Base-by-base conservation (phyloP, 30 jellyfish, hydroid and myxozoan species). In the Aurelia aurita complex sp. Pacific region DNA sequence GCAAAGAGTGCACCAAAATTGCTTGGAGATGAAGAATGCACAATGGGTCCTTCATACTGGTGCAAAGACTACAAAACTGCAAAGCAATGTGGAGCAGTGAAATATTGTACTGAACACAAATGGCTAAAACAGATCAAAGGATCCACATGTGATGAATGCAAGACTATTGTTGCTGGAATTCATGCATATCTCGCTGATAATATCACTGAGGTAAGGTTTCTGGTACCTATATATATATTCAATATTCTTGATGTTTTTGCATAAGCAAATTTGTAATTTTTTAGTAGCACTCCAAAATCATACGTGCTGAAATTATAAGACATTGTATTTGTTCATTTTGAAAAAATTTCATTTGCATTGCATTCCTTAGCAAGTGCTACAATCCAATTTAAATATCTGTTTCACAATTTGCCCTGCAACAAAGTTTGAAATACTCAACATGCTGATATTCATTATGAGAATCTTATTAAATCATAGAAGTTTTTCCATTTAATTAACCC, bases 21-120 rank as follows among this genome's bases (percentile, higher is more conserved):
- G 4, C 70, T 85, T 32, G 94, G 94, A 18, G 94, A 85, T 64
- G 76, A 10, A 18, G 84, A 74, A 42, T 85, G 94, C 64, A 85
- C 94, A 13, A 10, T 13, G 64, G 94, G 94, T 42, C 94, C 94
- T 5, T 16, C 94, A 7, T 85, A 59, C 35, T 85, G 94, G 94
- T 85, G 94, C 76, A 64, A 85, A 43, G 79, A 64, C 34, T 73
- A 36, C 67, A 77, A 74, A 46, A 55, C 87, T 34, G 94, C 94
- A 23, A 42, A 63, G 33, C 76, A 75, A 63, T 85, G 94, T 64
- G 82, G 82, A 29, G 80, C 94, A 0, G 82, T 73, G 59, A 74
- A 73, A 55, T 71, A 85, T 52, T 85, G 94, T 70, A 64, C 81
- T 15, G 78, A 73, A 70, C 81, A 63, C 59, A 71, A n/a, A 32